Percentiles rank a stretch among this genome's conserved stretches.
Conservation (phyloP, 53 echinoderm and acorn worm species). For the Echinometra lucunter region DNA sequence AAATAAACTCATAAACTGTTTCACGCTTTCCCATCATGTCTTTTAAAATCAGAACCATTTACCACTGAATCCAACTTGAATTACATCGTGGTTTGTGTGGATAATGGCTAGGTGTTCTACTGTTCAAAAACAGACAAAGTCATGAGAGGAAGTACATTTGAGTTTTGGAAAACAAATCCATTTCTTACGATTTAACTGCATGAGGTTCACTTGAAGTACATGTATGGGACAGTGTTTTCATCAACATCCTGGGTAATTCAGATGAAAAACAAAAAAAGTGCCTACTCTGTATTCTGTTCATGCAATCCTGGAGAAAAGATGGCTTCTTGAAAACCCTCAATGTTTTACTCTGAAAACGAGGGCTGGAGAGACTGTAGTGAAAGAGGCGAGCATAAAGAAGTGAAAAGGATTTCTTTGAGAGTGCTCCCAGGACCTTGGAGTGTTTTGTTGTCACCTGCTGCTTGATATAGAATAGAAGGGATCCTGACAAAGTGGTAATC, state of each 20-base stretch:
- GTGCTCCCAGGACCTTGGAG: conserved; percentile 13
- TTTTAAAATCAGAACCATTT: not conserved
- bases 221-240: not conserved
- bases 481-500: conserved; percentile 11
- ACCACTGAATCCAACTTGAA: not conserved
- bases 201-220: no score
- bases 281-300: not conserved
- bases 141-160: not conserved
- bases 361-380: not conserved
- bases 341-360: not conserved
- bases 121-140: not conserved
- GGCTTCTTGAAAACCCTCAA: not conserved
- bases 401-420: not conserved
- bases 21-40: not conserved
- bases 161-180: not conserved
- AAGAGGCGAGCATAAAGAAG: not conserved
- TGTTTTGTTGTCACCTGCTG: conserved; percentile 4
- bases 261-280: not conserved
- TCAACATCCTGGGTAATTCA: not conserved
- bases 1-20: not conserved
- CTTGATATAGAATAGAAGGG: not conserved
- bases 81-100: not conserved
- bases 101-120: not conserved
- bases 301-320: not conserved
- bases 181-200: no score